These are phyloP conservation scores for Caradrina kadenii DNA, from an alignment of 2,888 invertebrate species.

Conservation along the genomic window DNA sequence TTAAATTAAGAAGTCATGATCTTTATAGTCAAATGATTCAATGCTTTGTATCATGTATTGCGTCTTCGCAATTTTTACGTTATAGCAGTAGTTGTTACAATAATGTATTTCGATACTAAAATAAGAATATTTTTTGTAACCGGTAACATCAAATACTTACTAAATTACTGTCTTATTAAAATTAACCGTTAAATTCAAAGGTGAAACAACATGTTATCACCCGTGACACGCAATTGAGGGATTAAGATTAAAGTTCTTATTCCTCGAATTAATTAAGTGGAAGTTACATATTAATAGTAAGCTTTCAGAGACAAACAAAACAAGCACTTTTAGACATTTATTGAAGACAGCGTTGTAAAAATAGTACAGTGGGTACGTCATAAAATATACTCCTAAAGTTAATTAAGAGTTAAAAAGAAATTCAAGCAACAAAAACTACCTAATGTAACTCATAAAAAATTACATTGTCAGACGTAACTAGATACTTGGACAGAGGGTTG, in stretches of 20 bases:
- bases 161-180: slow-evolving; percentile 51
- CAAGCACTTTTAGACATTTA: neutral
- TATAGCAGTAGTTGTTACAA: neutral
- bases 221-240: slow-evolving; percentile 44
- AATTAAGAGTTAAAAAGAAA: slow-evolving; percentile 1
- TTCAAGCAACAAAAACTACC: slow-evolving; percentile 16
- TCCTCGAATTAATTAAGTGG: slow-evolving; percentile 27
- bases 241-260: slow-evolving; percentile 51
- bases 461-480: slow-evolving; percentile 48
- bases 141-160: slow-evolving; percentile 25
- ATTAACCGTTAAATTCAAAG: slow-evolving; percentile 54
- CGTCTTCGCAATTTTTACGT: no score
- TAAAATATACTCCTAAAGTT: neutral
- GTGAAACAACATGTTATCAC: slow-evolving; percentile 46
- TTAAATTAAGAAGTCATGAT: no score
- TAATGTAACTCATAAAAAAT: slow-evolving; percentile 43
- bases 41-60: no score
- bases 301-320: slow-evolving; percentile 1
- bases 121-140: slow-evolving; percentile 10
- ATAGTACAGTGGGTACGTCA: neutral
- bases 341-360: neutral
- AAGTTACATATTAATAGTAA: slow-evolving; percentile 24
- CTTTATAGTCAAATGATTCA: no score
- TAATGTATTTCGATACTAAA: neutral
- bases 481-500: slow-evolving; percentile 56